A percentile compares a stretch with the other conserved stretches of the same genome.
Evolutionary conservation across 2,888 invertebrate species (phyloP).

Genomic region (Campopleginae sp.): DNA sequence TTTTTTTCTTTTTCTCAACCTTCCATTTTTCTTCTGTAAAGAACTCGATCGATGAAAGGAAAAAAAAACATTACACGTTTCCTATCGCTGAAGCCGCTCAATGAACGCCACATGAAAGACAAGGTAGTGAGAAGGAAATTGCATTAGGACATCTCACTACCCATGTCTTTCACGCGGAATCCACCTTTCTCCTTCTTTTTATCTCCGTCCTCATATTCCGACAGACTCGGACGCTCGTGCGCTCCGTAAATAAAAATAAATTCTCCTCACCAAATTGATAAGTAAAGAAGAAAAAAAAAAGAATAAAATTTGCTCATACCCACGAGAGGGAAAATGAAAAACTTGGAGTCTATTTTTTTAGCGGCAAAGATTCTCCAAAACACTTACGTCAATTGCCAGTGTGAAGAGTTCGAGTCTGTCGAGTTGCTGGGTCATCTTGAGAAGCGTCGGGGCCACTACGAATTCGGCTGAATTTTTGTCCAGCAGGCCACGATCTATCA

Average conservation of each 20-base stretch:
- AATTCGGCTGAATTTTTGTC: constrained; percentile 87
- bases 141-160: constrained; percentile 96
- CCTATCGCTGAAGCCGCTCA: constrained; percentile 61
- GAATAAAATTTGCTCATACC: neutral
- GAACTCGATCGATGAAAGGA: neutral
- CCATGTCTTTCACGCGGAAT: constrained; percentile 97
- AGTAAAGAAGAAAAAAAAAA: neutral
- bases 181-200: constrained; percentile 70
- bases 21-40: constrained; percentile 25
- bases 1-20: constrained; percentile 32
- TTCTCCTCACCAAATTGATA: neutral
- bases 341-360: neutral
- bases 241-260: neutral
- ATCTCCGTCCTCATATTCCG: constrained; percentile 29
- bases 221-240: constrained; percentile 8
- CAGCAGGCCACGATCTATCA: constrained; percentile 88
- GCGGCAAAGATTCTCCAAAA: neutral
- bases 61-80: neutral
- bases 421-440: constrained; percentile 85
- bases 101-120: constrained; percentile 96
- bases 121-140: constrained; percentile 96
- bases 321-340: neutral
- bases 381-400: constrained; percentile 86
- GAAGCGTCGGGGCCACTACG: constrained; percentile 88
- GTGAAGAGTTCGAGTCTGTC: constrained; percentile 85